phyloP scores from a whole-genome alignment of 1,140 invertebrate genomes.

The Himalopsyche phryganea region DNA sequence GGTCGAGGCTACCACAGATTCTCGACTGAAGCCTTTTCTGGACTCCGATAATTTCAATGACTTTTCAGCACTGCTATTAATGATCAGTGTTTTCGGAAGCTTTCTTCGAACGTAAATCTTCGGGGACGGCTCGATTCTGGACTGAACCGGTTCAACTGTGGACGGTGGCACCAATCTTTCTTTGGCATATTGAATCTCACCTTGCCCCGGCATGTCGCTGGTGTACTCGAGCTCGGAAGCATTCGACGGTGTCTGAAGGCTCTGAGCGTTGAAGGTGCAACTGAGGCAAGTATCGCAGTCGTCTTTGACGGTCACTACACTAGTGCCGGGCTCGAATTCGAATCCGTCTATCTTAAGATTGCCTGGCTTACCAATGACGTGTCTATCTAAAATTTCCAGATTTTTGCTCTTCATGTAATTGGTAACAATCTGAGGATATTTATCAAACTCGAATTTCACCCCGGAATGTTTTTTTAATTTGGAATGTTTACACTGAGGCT shows the following conservation, averaged over 20 bases:
- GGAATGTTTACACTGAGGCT: slow-evolving; percentile 51
- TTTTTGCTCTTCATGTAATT: slow-evolving; percentile 72
- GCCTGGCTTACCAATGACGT: slow-evolving; percentile 58
- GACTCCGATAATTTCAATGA: too few relatives aligned
- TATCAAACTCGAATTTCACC: slow-evolving; percentile 67
- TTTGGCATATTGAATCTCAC: slow-evolving; percentile 46
- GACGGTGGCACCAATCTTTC: slow-evolving; percentile 38
- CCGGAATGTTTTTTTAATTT: slow-evolving; percentile 61
- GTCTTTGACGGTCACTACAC: slow-evolving; percentile 44
- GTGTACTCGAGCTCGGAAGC: slow-evolving; percentile 65
- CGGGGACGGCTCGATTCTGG: slow-evolving; percentile 37
- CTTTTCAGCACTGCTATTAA: slow-evolving; percentile 34
- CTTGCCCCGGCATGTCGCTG: slow-evolving; percentile 53
- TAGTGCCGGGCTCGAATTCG: slow-evolving; percentile 45
- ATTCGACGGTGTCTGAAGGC: slow-evolving; percentile 62
- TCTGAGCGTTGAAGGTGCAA: slow-evolving; percentile 50
- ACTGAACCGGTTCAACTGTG: slow-evolving; percentile 31
- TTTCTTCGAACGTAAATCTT: slow-evolving; percentile 45
- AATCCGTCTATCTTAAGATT: slow-evolving; percentile 51
- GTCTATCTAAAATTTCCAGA: slow-evolving; percentile 60
- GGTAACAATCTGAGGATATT: slow-evolving; percentile 65
- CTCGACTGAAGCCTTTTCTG: too few relatives aligned
- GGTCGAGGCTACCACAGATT: too few relatives aligned
- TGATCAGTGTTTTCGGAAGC: slow-evolving; percentile 46
- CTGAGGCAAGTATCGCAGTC: slow-evolving; percentile 52